Conservation (phyloP, 2,797 vertebrate genomes). For the Lophotriccus pileatus region DNA sequence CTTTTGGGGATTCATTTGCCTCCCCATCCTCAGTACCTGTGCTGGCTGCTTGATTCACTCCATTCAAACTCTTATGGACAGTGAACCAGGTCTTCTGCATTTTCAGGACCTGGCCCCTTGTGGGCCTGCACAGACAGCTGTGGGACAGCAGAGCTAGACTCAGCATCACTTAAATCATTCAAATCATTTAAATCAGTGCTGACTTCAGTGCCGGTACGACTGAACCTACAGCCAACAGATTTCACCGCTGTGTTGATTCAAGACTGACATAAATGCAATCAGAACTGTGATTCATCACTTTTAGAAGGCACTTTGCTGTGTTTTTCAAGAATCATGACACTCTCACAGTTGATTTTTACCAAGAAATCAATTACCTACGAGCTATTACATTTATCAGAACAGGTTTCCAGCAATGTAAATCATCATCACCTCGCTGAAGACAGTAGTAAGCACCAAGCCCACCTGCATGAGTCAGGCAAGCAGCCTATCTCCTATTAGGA, state of each 20-base stretch:
- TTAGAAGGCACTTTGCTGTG: not conserved
- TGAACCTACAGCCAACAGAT: not conserved
- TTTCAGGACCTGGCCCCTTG: fast-evolving
- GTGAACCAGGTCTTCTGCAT: not conserved
- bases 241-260: not conserved
- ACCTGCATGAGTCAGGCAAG: not conserved
- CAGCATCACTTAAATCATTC: not conserved
- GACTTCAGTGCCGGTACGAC: not conserved
- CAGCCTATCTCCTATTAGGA: not conserved
- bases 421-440: not conserved
- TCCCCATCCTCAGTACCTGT: not conserved
- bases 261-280: not conserved
- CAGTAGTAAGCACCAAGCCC: not conserved
- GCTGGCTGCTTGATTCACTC: not conserved
- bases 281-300: conserved; percentile 21
- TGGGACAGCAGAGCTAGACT: not conserved
- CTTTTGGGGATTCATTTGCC: not conserved
- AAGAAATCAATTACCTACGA: conserved; percentile 6
- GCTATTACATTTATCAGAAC: not conserved
- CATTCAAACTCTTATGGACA: not conserved
- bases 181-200: not conserved
- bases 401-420: not conserved
- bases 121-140: not conserved
- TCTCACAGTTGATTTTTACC: not conserved
- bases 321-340: not conserved